Evolutionary conservation across 2,888 invertebrate genomes (phyloP), one percentile per base, ranked within the genome.

Genomic region (Tetrapedia diversipes): DNA sequence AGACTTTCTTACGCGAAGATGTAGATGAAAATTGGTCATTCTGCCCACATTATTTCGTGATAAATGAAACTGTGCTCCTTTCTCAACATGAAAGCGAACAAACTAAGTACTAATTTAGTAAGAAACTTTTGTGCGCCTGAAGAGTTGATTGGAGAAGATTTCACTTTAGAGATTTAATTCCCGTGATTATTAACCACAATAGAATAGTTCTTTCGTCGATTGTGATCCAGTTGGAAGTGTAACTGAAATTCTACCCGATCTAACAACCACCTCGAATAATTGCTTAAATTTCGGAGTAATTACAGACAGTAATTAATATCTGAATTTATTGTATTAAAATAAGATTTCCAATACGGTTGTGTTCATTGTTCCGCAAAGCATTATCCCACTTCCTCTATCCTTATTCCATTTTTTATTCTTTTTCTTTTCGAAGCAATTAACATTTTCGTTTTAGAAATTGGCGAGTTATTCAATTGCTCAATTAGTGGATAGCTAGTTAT

Each of bases 141-240:
- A 43, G 41, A 41, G 24, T 45, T 32, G 64, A 37, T 19, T 4
- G 11, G 27, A n/a, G 27, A n/a, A 39, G 49, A 65, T 34, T 65
- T 54, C 43, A 54, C 54, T 41, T 6, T 29, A 11, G 6, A 22
- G 29, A 29, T 27, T 19, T 32, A 19, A n/a, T 43, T 41, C 59
- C 43, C 43, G 59, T 14, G n/a, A 59, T 39, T 59, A 19, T 59
- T 59, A 43, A 43, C 27, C 16, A 16, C 19, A 11, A n/a, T 43
- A 19, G 4, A 7, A 59, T 11, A 57, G 43, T 59, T 29, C 43
- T 43, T 59, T 43, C 43, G 43, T 59, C 43, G 27, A 27, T 39
- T 56, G n/a, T n/a, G 16, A 24, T 39, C 27, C 37, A 1, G 27
- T 1, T 24, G 11, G 3, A 56, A 14, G 2, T 16, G 16, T 14